phyloP scores from a whole-genome alignment of 2,888 invertebrate genomes.

The Colostygia pectinataria region DNA sequence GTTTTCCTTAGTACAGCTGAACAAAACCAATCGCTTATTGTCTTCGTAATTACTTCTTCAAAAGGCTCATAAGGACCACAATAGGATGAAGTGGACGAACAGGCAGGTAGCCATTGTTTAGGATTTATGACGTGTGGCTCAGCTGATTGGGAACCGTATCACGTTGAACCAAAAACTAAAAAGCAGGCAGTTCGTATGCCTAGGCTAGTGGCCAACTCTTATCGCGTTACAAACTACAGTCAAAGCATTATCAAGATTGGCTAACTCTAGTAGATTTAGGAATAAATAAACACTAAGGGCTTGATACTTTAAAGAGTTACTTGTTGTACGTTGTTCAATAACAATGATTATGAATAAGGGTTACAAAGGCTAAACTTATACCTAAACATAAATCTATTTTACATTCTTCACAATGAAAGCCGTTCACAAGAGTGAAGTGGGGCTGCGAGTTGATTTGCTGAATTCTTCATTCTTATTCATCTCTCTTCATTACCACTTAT shows the following conservation, averaged over 20 bases:
- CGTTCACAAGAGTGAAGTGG: constrained; percentile 53
- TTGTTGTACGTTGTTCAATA: too few species aligned
- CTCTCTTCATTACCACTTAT: background rate
- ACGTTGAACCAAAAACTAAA: constrained; percentile 10
- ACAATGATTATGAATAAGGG: too few species aligned
- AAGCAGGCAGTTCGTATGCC: too few species aligned
- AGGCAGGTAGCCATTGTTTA: constrained; percentile 15
- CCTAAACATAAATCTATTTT: constrained; percentile 9
- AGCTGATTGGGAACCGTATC: constrained; percentile 11
- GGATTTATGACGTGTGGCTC: constrained; percentile 3
- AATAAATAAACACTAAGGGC: too few species aligned
- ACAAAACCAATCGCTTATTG: constrained; percentile 21
- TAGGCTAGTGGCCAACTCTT: too few species aligned
- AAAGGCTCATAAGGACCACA: constrained; percentile 11
- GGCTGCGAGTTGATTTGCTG: constrained; percentile 32
- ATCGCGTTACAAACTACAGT: too few species aligned
- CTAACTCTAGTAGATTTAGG: too few species aligned
- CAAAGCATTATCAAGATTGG: too few species aligned
- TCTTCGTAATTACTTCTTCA: constrained; percentile 15
- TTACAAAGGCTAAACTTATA: too few species aligned
- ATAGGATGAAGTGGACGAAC: constrained; percentile 6
- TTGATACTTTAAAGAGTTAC: too few species aligned
- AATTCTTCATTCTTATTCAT: background rate
- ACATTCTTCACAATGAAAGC: constrained; percentile 50
- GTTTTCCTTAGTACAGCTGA: constrained; percentile 9